A percentile compares a stretch with the other conserved stretches of the same genome.
These are phyloP conservation scores for Pedicia rivosa DNA, from an alignment of 2,888 invertebrate species.

Conservation along the genomic window DNA sequence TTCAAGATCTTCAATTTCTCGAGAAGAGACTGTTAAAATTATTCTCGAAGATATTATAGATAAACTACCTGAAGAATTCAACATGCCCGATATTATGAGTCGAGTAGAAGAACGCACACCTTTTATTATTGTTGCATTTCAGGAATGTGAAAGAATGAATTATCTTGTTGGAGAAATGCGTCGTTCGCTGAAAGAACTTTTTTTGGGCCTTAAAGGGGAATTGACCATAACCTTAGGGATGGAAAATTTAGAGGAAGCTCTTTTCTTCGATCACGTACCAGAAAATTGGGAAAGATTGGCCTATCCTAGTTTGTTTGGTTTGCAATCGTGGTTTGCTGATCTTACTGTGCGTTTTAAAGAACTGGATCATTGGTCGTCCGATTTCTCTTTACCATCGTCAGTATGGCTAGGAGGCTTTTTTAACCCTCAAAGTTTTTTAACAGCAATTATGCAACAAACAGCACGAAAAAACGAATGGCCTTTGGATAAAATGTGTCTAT, in stretches of 20 bases:
- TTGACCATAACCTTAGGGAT: constrained; percentile 83
- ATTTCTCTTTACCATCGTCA: constrained; percentile 73
- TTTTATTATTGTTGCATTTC: constrained; percentile 78
- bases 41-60: constrained; percentile 76
- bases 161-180: constrained; percentile 64
- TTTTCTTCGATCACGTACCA: constrained; percentile 80
- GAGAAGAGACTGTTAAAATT: constrained; percentile 53
- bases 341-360: constrained; percentile 62
- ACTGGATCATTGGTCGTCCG: constrained; percentile 74
- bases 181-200: constrained; percentile 67
- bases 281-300: constrained; percentile 70
- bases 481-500: constrained; percentile 86
- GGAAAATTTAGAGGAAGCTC: constrained; percentile 69
- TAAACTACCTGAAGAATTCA: constrained; percentile 78
- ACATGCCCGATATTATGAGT: constrained; percentile 67
- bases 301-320: constrained; percentile 71
- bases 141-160: constrained; percentile 94
- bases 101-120: constrained; percentile 83
- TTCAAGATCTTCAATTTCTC: constrained; percentile 41
- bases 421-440: constrained; percentile 91
- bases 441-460: constrained; percentile 95
- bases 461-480: constrained; percentile 94
- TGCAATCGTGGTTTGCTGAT: constrained; percentile 80
- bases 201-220: constrained; percentile 88
- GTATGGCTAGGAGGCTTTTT: constrained; percentile 94